phyloP scores from a whole-genome alignment of 2,888 invertebrate species.

The Lepidocyrtinus sp. region DNA sequence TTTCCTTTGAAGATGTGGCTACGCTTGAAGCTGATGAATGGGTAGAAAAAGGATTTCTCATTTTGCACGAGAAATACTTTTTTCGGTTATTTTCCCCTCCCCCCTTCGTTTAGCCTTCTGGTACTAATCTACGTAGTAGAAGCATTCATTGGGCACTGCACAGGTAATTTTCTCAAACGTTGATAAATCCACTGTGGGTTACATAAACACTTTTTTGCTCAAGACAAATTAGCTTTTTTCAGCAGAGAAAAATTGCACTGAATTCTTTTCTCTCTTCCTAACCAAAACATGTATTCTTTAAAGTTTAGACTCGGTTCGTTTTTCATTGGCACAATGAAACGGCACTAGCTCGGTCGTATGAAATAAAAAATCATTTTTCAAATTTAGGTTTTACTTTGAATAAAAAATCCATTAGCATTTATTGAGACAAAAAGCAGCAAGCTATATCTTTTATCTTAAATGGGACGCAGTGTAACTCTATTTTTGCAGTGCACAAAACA shows the following conservation, averaged over 20 bases:
- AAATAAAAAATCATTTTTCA: too few species aligned
- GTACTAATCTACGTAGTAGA: too few species aligned
- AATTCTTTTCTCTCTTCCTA: not conserved
- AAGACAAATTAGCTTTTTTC: conserved; percentile 29
- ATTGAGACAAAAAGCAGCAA: not conserved
- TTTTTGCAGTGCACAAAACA: not conserved
- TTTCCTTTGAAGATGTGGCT: too few species aligned
- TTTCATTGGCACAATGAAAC: not conserved
- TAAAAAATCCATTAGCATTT: not conserved
- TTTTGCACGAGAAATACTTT: not conserved
- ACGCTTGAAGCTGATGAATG: too few species aligned
- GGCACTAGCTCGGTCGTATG: not conserved
- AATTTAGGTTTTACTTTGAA: not conserved
- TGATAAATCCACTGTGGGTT: conserved; percentile 26
- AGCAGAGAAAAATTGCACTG: too few species aligned
- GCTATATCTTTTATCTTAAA: not conserved
- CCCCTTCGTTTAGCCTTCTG: too few species aligned
- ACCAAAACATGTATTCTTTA: too few species aligned
- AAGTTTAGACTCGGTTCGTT: too few species aligned
- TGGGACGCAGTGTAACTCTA: too few species aligned
- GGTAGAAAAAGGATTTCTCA: too few species aligned
- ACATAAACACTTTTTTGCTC: conserved; percentile 23
- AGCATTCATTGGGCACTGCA: too few species aligned
- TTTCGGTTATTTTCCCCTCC: not conserved
- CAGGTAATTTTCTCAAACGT: conserved; percentile 16